Conservation (phyloP, 2,888 invertebrate species). For the Bimastos eiseni region DNA sequence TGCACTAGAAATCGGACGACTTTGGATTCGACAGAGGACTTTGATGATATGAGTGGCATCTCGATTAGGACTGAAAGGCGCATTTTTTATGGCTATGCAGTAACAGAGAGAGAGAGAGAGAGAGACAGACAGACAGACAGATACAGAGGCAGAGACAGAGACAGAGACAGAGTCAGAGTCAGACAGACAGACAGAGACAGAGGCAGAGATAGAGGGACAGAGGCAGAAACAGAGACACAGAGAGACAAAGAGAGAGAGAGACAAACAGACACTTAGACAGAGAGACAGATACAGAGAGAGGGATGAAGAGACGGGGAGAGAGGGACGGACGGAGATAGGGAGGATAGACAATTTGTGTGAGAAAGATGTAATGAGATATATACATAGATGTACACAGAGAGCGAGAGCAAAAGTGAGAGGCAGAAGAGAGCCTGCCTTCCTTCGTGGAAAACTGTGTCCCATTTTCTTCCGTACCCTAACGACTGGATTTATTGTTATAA, state of each 20-base stretch:
- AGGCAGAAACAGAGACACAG: not conserved
- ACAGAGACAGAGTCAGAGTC: not conserved
- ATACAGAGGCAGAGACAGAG: not conserved
- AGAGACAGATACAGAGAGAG: not conserved
- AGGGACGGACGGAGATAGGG: not conserved
- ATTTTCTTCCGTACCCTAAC: no score
- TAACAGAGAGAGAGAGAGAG: not conserved
- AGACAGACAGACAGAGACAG: no score
- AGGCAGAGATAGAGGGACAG: not conserved
- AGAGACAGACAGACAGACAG: not conserved
- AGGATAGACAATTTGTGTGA: no score
- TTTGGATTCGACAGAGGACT: not conserved
- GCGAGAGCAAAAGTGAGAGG: no score
- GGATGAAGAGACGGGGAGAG: not conserved
- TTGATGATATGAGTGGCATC: not conserved
- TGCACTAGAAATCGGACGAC: not conserved
- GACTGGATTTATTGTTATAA: no score
- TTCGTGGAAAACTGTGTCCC: no score
- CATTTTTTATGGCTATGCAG: not conserved
- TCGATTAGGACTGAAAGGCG: not conserved
- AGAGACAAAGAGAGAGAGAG: not conserved
- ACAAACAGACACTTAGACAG: no score
- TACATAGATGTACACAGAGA: not conserved
- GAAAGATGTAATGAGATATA: not conserved
- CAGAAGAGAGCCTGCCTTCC: not conserved